Percentiles rank a stretch among this genome's conserved stretches.
Conservation (phyloP, 2,797 vertebrate species). For the Pagetopsis macropterus region DNA sequence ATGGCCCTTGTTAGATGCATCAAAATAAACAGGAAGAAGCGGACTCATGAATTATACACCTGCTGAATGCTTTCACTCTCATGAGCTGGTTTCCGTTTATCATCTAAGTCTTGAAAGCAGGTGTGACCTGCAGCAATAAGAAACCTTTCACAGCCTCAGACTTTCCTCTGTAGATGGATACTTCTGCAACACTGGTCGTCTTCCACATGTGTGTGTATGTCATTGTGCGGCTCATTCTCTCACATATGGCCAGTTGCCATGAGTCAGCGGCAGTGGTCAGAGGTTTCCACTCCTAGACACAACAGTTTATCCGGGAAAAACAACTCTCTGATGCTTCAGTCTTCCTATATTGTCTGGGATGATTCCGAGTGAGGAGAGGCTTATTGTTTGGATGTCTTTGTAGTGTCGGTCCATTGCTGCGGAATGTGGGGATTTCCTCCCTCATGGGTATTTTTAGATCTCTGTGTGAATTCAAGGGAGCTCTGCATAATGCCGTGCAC, state of each 20-base stretch:
- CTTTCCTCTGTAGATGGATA: background rate
- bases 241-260: constrained; percentile 76
- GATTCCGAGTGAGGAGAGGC: constrained; percentile 81
- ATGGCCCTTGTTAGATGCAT: constrained; percentile 3
- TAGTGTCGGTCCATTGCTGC: constrained; percentile 76
- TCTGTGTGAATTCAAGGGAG: constrained; percentile 76
- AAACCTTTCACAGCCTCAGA: background rate
- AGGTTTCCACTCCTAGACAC: constrained; percentile 84
- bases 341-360: constrained; percentile 85
- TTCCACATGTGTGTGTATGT: constrained; percentile 69
- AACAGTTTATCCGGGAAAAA: constrained; percentile 82
- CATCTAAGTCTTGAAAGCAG: constrained; percentile 3
- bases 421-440: constrained; percentile 83
- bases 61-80: constrained; percentile 7
- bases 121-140: constrained; percentile 4
- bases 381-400: constrained; percentile 84
- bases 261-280: constrained; percentile 73
- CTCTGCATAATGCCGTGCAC: constrained; percentile 65
- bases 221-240: constrained; percentile 72
- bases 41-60: constrained; percentile 15
- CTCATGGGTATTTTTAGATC: constrained; percentile 81
- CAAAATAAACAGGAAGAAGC: background rate
- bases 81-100: background rate
- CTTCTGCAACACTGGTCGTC: constrained; percentile 32
- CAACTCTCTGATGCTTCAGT: constrained; percentile 78